Conservation (phyloP, 2,113 vertebrate species). For the Aegithalos caudatus region DNA sequence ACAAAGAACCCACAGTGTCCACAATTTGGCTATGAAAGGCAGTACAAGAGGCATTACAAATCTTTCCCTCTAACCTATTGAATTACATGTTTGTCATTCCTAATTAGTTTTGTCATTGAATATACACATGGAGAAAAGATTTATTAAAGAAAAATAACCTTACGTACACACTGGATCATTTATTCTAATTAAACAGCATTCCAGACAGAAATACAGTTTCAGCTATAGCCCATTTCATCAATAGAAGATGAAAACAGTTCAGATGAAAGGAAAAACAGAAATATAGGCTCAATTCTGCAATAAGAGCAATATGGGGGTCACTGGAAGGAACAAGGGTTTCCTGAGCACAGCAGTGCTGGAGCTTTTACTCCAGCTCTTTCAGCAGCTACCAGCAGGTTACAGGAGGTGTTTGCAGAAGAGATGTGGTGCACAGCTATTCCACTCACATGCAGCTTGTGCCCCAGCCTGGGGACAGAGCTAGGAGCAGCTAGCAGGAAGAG, state of each 20-base stretch:
- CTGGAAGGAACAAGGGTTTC: not conserved
- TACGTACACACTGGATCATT: constrained; percentile 53
- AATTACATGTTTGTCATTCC: constrained; percentile 62
- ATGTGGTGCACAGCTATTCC: not conserved
- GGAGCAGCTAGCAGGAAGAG: not conserved
- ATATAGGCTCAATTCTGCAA: not conserved
- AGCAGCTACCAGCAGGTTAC: not conserved
- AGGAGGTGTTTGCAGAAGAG: not conserved
- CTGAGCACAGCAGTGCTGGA: not conserved
- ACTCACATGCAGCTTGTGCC: not conserved
- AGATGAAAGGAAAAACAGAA: constrained; percentile 26
- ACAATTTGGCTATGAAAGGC: constrained; percentile 10
- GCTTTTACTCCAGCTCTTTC: not conserved
- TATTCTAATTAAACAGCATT: constrained; percentile 72
- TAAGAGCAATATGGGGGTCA: not conserved
- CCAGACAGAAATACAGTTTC: constrained; percentile 37
- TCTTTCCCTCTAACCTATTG: constrained; percentile 22
- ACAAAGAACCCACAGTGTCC: constrained; percentile 53
- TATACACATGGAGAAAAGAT: constrained; percentile 62
- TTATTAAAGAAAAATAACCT: constrained; percentile 74
- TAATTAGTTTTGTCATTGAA: constrained; percentile 70
- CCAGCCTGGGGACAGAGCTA: not conserved
- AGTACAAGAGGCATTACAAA: constrained; percentile 18
- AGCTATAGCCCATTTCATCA: not conserved
- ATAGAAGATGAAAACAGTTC: not conserved